Evolutionary conservation across 2,888 invertebrate species (phyloP).

Genomic region (Thelaira solivaga): DNA sequence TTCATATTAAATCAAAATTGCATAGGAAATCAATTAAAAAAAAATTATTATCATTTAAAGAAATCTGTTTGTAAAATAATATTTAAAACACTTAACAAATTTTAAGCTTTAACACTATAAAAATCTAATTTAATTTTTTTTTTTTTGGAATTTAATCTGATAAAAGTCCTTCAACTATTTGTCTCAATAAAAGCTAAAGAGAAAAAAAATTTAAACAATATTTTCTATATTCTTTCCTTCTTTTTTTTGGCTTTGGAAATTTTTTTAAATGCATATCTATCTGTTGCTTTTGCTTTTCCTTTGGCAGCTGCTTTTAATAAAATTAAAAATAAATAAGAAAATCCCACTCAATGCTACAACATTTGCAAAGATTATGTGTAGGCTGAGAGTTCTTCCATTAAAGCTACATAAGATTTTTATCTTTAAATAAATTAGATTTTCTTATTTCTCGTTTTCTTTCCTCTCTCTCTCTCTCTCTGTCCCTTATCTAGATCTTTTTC

Average conservation of each 20-base stretch:
- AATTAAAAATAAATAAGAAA: conserved; percentile 61
- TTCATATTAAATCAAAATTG: too few relatives aligned
- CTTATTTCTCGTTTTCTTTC: not conserved
- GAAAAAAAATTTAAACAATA: not conserved
- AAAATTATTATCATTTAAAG: too few relatives aligned
- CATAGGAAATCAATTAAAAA: too few relatives aligned
- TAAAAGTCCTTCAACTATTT: conserved; percentile 36
- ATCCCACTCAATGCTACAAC: conserved; percentile 53
- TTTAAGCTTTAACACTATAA: too few relatives aligned
- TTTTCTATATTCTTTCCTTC: conserved; percentile 9
- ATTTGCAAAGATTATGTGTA: conserved; percentile 55
- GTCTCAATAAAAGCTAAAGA: too few relatives aligned
- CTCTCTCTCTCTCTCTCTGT: not conserved
- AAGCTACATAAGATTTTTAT: conserved; percentile 49
- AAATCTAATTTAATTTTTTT: too few relatives aligned
- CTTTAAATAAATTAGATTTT: conserved; percentile 59
- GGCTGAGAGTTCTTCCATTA: conserved; percentile 46
- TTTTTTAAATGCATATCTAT: conserved; percentile 47
- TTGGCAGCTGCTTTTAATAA: conserved; percentile 61
- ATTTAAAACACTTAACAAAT: too few relatives aligned
- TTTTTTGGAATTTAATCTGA: conserved; percentile 19
- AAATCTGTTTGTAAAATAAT: too few relatives aligned
- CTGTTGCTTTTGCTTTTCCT: conserved; percentile 50
- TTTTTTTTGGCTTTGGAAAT: conserved; percentile 3
- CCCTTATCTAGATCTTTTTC: too few relatives aligned